Base-by-base conservation (phyloP, 2,113 vertebrate genomes). In the Scortum barcoo region DNA sequence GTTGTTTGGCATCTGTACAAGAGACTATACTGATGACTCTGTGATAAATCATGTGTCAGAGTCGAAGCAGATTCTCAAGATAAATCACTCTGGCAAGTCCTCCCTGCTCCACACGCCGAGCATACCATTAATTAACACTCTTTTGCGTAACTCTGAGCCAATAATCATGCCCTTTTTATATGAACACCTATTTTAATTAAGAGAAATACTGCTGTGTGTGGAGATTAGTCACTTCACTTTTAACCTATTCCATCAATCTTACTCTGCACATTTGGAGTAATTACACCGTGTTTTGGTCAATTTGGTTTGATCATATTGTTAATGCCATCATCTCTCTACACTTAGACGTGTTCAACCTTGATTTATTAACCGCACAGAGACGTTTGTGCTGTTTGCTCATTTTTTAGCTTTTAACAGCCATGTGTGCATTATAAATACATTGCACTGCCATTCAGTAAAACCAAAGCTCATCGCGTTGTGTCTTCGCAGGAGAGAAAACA, bases 221-320 rank as follows among this genome's bases (percentile, higher is more conserved):
- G 38, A 66, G 72, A 90, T 88, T 72, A 84, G 81, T 80, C 78
- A 67, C 42, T 72, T 80, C 67, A 76, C 63, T 77, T 63, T 56
- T 65, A 73, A 85, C 71, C 78, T 74, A 77, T 30, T 26, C 44
- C 46, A 88, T 93, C 78, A 86, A 81, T 89, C 85, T 83, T 26
- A 24, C 72, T 67, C 33, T 42, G 26, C 50, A 58, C 53, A 63
- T 42, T 33, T n/a, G 56, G 57, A 83, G 69, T 86, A 61, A 83
- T 88, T 86, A 72, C 38, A 54, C 17, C 14, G 20, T 72, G 86
- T 81, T 86, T 66, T 54, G 75, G 65, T 50, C 54, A 53, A 88
- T 87, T 90, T 87, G 72, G 90, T 86, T 66, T 54, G 71, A 76
- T 80, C 81, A 66, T 74, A 79, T 57, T 81, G 71, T 79, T 77